A percentile compares a stretch with the other conserved stretches of the same genome.
Evolutionary conservation across 2,113 vertebrate species (phyloP).

Genomic region (Microtus ochrogaster): DNA sequence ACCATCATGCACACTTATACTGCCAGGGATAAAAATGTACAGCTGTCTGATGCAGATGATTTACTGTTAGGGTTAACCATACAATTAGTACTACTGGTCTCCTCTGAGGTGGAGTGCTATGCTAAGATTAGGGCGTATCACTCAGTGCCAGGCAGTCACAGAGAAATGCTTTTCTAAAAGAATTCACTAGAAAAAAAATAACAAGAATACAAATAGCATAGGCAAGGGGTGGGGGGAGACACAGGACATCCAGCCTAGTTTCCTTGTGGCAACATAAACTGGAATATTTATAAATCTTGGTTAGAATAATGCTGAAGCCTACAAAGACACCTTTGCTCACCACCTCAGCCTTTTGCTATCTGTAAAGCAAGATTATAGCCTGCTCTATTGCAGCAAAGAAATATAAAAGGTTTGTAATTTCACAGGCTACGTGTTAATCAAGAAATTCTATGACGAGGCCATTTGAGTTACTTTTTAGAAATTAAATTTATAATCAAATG

Average conservation of each 20-base stretch:
- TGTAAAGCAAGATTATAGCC: not conserved
- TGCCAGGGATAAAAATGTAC: conserved; percentile 65
- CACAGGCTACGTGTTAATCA: conserved; percentile 15
- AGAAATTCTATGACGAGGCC: not conserved
- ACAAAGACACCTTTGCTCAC: not conserved
- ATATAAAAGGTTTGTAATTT: conserved; percentile 23
- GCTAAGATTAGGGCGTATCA: not conserved
- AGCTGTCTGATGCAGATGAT: conserved; percentile 46
- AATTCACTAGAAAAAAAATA: not conserved
- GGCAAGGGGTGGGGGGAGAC: not conserved
- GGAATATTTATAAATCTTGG: not conserved
- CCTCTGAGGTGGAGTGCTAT: not conserved
- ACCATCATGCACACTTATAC: conserved; percentile 58
- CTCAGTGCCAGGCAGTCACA: not conserved
- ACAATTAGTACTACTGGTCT: conserved; percentile 43
- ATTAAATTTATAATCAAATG: conserved; percentile 47
- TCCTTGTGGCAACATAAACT: not conserved
- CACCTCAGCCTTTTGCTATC: not conserved
- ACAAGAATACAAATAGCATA: not conserved
- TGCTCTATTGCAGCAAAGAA: conserved; percentile 23
- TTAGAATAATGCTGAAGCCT: not conserved
- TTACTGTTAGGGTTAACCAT: conserved; percentile 52
- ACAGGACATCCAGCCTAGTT: not conserved
- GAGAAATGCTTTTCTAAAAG: not conserved
- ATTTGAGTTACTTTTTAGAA: conserved; percentile 26